phyloP scores from a whole-genome alignment of 2,888 invertebrate species.

The Cephus nigrinus region DNA sequence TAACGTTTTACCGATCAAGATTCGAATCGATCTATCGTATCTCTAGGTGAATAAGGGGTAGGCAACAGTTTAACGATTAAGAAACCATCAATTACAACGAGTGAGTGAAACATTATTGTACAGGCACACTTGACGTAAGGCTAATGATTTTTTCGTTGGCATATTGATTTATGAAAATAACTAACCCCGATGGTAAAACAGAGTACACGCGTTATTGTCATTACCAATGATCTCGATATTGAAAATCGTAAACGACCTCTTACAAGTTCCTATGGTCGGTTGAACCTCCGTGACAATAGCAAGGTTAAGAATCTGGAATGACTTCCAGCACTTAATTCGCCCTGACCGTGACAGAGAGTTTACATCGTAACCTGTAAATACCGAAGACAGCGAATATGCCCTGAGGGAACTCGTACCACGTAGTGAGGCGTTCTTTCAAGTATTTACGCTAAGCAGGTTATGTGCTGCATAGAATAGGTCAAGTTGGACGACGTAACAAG shows the following conservation, averaged over 20 bases:
- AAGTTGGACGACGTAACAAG: background rate
- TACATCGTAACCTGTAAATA: conserved; percentile 43
- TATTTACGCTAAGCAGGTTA: background rate
- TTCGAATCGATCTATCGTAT: background rate
- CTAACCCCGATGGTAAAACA: background rate
- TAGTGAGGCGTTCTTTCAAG: background rate
- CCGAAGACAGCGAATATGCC: conserved; percentile 27
- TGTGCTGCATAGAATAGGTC: background rate
- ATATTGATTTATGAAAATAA: background rate
- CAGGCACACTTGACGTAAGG: background rate
- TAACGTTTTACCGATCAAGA: background rate
- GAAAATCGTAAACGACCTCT: background rate
- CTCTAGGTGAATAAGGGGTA: background rate
- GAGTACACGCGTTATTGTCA: background rate
- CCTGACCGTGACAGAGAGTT: conserved; percentile 53
- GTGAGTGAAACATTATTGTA: background rate
- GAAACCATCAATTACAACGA: background rate
- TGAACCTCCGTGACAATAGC: conserved; percentile 42
- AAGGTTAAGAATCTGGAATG: conserved; percentile 34
- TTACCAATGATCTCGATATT: background rate
- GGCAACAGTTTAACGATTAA: background rate
- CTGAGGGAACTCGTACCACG: background rate
- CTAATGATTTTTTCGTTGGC: background rate
- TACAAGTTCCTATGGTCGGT: conserved; percentile 16
- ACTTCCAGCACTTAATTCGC: conserved; percentile 31